phyloP scores from a whole-genome alignment of 2,888 invertebrate species.

The Acleris sparsana region DNA sequence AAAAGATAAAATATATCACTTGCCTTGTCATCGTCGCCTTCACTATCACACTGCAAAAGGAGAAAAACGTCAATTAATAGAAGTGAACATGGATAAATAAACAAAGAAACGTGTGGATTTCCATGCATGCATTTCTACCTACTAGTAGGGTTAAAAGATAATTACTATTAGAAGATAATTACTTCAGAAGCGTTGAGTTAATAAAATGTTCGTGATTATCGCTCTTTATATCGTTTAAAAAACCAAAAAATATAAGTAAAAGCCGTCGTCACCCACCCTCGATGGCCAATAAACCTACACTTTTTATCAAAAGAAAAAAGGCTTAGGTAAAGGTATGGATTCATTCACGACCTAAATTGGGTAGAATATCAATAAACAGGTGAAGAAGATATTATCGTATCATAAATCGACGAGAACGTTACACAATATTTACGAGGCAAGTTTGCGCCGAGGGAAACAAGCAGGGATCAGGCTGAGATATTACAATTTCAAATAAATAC shows the following conservation, averaged over 20 bases:
- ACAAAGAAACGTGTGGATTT: constrained; percentile 30
- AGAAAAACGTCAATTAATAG: constrained; percentile 59
- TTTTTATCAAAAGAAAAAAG: constrained; percentile 28
- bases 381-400: constrained; percentile 66
- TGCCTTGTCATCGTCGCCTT: constrained; percentile 96
- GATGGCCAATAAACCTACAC: constrained; percentile 18
- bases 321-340: constrained; percentile 26
- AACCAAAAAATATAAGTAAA: constrained; percentile 19
- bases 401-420: constrained; percentile 74
- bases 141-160: constrained; percentile 21
- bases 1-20: constrained; percentile 66
- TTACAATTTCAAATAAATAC: constrained; percentile 83
- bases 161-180: constrained; percentile 33
- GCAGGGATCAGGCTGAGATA: constrained; percentile 77
- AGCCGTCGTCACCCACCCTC: constrained; percentile 23
- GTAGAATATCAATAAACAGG: constrained; percentile 43
- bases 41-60: constrained; percentile 95
- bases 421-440: constrained; percentile 75
- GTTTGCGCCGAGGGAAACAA: constrained; percentile 73
- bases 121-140: constrained; percentile 26
- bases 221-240: constrained; percentile 23
- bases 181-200: constrained; percentile 37
- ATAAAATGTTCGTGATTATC: constrained; percentile 29
- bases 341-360: constrained; percentile 29
- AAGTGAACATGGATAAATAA: constrained; percentile 19